phyloP scores from a whole-genome alignment of 2,797 vertebrate genomes.

The Esox masquinongy region DNA sequence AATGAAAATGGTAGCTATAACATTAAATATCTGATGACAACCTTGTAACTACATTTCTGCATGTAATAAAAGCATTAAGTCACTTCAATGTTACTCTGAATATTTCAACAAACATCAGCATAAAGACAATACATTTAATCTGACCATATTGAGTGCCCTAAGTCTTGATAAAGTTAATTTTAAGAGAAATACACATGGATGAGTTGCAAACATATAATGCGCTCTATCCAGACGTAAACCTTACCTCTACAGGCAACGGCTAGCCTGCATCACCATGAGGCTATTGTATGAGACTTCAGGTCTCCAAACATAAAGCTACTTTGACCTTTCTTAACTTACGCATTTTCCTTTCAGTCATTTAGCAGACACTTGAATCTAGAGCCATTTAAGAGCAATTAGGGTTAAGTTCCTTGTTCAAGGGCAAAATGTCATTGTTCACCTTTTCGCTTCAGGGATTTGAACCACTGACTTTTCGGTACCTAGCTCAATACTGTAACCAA shows the following conservation, averaged over 20 bases:
- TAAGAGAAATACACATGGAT: conserved; percentile 15
- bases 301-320: conserved; percentile 33
- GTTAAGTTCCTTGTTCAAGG: too few species aligned
- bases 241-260: conserved; percentile 36
- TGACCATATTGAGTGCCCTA: background rate
- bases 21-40: background rate
- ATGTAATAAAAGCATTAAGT: too few species aligned
- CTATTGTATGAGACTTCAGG: conserved; percentile 44
- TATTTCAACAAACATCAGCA: background rate
- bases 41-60: too few species aligned
- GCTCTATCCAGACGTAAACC: conserved; percentile 46
- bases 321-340: conserved; percentile 65
- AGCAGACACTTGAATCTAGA: too few species aligned
- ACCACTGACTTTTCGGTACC: too few species aligned
- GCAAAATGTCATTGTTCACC: too few species aligned
- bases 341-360: background rate
- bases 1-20: background rate
- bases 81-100: too few species aligned
- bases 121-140: background rate
- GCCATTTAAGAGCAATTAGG: too few species aligned
- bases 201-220: conserved; percentile 47
- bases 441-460: too few species aligned
- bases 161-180: background rate
- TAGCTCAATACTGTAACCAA: too few species aligned
- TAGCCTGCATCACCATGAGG: conserved; percentile 45